Conservation (phyloP, 2,888 invertebrate genomes). For the Pegoplata infirma region DNA sequence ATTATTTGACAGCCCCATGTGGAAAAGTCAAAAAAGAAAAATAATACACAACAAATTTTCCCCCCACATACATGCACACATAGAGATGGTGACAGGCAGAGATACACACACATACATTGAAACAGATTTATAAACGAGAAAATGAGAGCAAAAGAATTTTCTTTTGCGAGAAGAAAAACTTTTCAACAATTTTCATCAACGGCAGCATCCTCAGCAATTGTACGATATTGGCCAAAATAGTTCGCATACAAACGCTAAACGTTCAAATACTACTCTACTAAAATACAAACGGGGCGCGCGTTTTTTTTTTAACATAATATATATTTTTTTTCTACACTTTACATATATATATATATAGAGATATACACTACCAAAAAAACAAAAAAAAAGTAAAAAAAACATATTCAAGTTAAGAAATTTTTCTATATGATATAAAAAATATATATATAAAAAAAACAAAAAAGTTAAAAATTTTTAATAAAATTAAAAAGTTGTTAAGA, state of each 20-base stretch:
- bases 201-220: constrained; percentile 62
- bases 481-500: constrained; percentile 50
- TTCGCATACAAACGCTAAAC: constrained; percentile 64
- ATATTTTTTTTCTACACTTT: constrained; percentile 63
- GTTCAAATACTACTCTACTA: constrained; percentile 62
- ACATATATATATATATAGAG: constrained; percentile 55
- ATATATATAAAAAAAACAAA: constrained; percentile 34
- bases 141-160: constrained; percentile 40
- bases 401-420: constrained; percentile 56
- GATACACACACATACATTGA: background rate
- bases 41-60: constrained; percentile 25
- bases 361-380: constrained; percentile 49
- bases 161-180: constrained; percentile 45
- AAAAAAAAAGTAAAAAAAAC: constrained; percentile 44
- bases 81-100: background rate
- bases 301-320: constrained; percentile 61
- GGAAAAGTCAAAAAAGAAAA: constrained; percentile 48
- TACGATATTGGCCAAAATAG: constrained; percentile 61
- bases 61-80: constrained; percentile 19
- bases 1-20: constrained; percentile 61
- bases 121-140: background rate
- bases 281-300: constrained; percentile 61
- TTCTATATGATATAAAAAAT: constrained; percentile 47
- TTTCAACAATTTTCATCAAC: constrained; percentile 53
- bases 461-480: constrained; percentile 34